A percentile compares a stretch with the other conserved stretches of the same genome.
These are phyloP conservation scores for Aphidius colemani DNA, from an alignment of 2,888 invertebrate species.

Conservation along the genomic window DNA sequence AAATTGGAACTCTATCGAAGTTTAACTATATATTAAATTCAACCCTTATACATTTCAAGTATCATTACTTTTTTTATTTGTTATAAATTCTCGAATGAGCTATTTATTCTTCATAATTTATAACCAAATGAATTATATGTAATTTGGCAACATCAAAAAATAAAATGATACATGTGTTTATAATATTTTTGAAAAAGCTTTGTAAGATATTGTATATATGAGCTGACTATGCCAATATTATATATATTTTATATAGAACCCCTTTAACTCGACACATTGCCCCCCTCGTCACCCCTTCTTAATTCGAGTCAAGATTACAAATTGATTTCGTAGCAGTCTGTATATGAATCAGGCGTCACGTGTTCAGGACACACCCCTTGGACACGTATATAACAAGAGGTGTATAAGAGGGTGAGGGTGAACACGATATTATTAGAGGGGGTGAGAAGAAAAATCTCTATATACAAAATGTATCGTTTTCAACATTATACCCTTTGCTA, in stretches of 20 bases:
- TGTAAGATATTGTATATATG: not conserved
- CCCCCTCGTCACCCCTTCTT: constrained; percentile 41
- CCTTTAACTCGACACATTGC: constrained; percentile 14
- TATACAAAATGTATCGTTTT: too few species aligned
- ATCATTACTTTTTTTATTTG: too few species aligned
- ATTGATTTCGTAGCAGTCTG: constrained; percentile 60
- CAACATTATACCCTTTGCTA: too few species aligned
- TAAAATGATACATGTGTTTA: too few species aligned
- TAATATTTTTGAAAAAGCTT: too few species aligned
- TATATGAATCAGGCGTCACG: constrained; percentile 61
- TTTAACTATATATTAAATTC: not conserved
- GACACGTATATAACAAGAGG: constrained; percentile 36
- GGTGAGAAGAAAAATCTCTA: constrained; percentile 13
- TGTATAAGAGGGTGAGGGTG: constrained; percentile 27
- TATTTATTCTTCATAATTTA: too few species aligned
- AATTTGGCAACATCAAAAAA: too few species aligned
- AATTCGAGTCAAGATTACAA: constrained; percentile 60
- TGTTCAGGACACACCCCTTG: constrained; percentile 59
- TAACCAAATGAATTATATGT: too few species aligned
- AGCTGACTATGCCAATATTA: not conserved
- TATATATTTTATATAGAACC: not conserved
- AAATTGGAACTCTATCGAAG: not conserved
- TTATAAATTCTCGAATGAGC: too few species aligned
- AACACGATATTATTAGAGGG: not conserved
- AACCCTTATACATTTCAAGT: too few species aligned